Evolutionary conservation across 2,113 vertebrate species (phyloP).

Genomic region (Scortum barcoo): DNA sequence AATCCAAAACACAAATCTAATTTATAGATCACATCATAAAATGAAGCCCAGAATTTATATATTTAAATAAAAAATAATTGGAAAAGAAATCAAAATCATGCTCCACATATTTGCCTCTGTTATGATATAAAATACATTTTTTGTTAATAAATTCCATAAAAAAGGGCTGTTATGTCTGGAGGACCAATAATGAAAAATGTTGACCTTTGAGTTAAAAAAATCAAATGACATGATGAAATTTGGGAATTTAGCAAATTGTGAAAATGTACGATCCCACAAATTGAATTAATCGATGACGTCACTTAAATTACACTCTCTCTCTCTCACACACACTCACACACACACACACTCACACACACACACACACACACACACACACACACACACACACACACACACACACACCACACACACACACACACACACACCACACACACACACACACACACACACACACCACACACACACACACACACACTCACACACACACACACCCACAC

Average conservation of each 20-base stretch:
- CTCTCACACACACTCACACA: background rate
- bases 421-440: too few relatives aligned
- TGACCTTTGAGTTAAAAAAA: background rate
- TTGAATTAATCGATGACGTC: slow-evolving; percentile 15
- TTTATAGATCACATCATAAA: background rate
- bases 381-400: too few relatives aligned
- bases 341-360: background rate
- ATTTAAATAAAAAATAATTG: background rate
- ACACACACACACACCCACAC: background rate
- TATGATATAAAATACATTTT: too few relatives aligned
- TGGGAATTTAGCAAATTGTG: background rate
- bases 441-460: too few relatives aligned
- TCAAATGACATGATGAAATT: background rate
- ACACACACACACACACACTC: too few relatives aligned
- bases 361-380: too few relatives aligned
- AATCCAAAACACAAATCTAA: background rate
- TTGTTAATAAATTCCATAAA: background rate
- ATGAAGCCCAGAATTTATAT: background rate
- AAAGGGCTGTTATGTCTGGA: too few relatives aligned
- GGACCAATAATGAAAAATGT: too few relatives aligned
- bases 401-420: too few relatives aligned
- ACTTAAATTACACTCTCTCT: background rate
- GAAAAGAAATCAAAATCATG: too few relatives aligned
- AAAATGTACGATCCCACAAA: background rate
- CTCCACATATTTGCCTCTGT: too few relatives aligned